phyloP scores from a whole-genome alignment of 2,888 invertebrate species.

The Apamea monoglypha region DNA sequence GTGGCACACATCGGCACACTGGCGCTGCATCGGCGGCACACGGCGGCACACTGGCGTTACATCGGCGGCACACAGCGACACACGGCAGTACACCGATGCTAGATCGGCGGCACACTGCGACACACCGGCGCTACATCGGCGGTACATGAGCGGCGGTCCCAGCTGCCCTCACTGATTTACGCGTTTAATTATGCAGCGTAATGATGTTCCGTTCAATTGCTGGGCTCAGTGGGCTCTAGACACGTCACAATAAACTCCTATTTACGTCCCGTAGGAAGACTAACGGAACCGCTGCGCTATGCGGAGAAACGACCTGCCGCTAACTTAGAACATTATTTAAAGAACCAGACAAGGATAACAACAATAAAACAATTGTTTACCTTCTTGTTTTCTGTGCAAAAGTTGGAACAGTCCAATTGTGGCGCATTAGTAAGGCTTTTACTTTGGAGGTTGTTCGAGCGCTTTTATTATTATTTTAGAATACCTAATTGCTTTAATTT shows the following conservation, averaged over 20 bases:
- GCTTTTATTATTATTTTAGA: slow-evolving; percentile 10
- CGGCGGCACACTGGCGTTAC: too few relatives aligned
- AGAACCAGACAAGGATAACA: slow-evolving; percentile 30
- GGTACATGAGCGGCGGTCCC: not conserved
- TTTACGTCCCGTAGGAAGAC: slow-evolving; percentile 25
- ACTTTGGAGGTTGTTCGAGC: not conserved
- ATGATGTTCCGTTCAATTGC: slow-evolving; percentile 29
- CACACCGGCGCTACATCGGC: too few relatives aligned
- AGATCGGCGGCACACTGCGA: too few relatives aligned
- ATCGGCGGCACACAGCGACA: not conserved
- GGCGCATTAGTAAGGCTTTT: slow-evolving; percentile 3
- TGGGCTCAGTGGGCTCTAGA: not conserved
- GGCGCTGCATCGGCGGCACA: too few relatives aligned
- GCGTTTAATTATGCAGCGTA: slow-evolving; percentile 52
- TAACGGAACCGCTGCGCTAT: not conserved
- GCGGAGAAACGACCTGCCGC: not conserved
- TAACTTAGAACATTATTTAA: slow-evolving; percentile 44
- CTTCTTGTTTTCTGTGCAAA: slow-evolving; percentile 31
- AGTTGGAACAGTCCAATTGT: slow-evolving; percentile 17
- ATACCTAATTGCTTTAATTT: not conserved
- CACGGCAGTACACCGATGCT: not conserved
- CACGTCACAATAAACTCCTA: slow-evolving; percentile 39
- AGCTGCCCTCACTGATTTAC: slow-evolving; percentile 44
- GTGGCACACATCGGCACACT: not conserved
- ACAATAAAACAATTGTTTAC: slow-evolving; percentile 43